Conservation (phyloP, 2,797 vertebrate species). For the Sebastolobus altivelis region DNA sequence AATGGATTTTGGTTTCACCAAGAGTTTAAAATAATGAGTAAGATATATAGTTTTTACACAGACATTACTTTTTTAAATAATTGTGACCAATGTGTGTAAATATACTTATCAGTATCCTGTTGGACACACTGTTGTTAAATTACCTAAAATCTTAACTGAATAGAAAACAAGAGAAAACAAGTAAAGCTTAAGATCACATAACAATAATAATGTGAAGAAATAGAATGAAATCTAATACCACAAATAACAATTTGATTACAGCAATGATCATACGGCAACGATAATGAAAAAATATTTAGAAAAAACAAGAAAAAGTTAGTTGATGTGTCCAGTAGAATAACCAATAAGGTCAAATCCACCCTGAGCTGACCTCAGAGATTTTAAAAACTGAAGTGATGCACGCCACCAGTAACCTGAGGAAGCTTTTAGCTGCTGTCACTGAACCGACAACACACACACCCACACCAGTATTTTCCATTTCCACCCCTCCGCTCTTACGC, state of each 20-base stretch:
- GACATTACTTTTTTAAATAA: too few relatives aligned
- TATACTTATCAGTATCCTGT: neutral
- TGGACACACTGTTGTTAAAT: neutral
- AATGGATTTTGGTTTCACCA: too few relatives aligned
- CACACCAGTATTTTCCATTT: neutral
- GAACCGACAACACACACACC: slow-evolving; percentile 15
- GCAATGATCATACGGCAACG: neutral
- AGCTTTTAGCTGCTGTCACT: slow-evolving; percentile 67
- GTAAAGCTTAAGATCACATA: neutral
- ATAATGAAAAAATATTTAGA: neutral
- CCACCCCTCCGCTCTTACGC: slow-evolving; percentile 26
- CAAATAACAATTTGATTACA: neutral
- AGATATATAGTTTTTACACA: too few relatives aligned
- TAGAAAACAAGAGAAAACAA: neutral
- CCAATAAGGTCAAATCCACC: neutral
- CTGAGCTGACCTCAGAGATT: slow-evolving; percentile 24
- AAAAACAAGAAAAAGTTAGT: neutral
- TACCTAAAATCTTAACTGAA: neutral
- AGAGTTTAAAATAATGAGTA: too few relatives aligned
- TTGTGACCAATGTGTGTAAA: too few relatives aligned
- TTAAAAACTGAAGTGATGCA: slow-evolving; percentile 55
- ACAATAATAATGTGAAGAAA: neutral
- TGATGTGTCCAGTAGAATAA: neutral
- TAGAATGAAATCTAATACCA: neutral
- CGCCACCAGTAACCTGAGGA: slow-evolving; percentile 36